Conservation (phyloP, 92 coral and sea anemone species). For the Isaurus tuberculatus region DNA sequence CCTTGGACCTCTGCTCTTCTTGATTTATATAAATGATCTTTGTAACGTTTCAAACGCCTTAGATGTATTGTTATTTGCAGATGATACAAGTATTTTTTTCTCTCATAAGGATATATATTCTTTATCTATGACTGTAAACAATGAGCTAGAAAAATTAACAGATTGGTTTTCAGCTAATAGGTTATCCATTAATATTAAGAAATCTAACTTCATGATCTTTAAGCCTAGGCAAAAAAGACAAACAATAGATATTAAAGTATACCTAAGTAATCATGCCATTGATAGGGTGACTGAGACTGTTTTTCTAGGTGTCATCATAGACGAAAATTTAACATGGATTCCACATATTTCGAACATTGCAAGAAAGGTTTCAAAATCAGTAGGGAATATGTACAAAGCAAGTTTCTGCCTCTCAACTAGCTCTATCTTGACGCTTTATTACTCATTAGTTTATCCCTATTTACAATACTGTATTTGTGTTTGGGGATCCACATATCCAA, state of each 20-base stretch:
- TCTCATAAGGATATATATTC: not conserved
- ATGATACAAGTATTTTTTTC: conserved; percentile 11
- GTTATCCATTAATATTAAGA: not conserved
- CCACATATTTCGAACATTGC: conserved; percentile 31
- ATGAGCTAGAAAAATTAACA: not conserved
- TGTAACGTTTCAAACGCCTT: not conserved
- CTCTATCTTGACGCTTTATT: conserved; percentile 2
- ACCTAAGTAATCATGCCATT: not conserved
- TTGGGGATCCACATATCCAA: too few relatives aligned
- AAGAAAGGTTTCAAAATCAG: conserved; percentile 22
- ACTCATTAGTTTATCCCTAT: not conserved
- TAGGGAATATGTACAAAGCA: conserved; percentile 33
- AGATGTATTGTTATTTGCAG: not conserved
- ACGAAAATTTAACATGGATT: conserved; percentile 44
- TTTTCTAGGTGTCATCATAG: conserved; percentile 9
- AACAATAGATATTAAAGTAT: too few relatives aligned
- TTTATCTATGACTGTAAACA: not conserved
- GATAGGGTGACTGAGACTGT: conserved; percentile 10
- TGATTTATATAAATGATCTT: not conserved
- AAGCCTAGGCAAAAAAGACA: conserved; percentile 14
- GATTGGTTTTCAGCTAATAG: not conserved
- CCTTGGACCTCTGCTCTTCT: too few relatives aligned
- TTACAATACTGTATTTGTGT: not conserved
- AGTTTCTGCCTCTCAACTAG: conserved; percentile 38
- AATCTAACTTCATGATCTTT: conserved; percentile 24